Conservation (phyloP, 2,113 vertebrate species). For the Nicator chloris region DNA sequence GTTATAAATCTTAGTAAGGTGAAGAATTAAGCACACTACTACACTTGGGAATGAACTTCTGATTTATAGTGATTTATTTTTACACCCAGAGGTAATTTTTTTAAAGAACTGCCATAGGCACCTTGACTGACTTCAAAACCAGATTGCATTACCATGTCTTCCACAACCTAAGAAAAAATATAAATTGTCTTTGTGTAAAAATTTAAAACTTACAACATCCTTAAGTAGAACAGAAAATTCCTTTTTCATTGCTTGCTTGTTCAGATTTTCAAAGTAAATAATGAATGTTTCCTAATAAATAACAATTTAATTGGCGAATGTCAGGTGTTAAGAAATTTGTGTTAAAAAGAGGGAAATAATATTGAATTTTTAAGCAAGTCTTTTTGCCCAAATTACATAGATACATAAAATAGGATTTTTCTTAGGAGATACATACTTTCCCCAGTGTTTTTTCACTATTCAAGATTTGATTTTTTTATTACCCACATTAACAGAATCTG, state of each 20-base stretch:
- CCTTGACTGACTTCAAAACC: not conserved
- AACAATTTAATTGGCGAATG: not conserved
- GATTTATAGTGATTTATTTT: not conserved
- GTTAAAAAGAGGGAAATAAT: not conserved
- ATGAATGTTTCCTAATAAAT: not conserved
- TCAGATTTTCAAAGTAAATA: not conserved
- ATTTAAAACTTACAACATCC: not conserved
- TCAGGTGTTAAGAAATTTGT: not conserved
- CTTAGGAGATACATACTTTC: not conserved
- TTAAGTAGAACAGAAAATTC: not conserved
- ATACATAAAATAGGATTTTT: not conserved
- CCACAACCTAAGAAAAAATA: not conserved
- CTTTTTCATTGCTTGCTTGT: not conserved
- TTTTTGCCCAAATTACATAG: not conserved
- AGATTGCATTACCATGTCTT: not conserved
- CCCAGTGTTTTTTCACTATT: not conserved
- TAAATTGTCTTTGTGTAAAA: not conserved
- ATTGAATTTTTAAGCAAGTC: not conserved
- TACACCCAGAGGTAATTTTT: not conserved
- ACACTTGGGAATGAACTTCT: not conserved
- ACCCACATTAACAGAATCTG: not conserved
- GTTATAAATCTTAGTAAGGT: not conserved
- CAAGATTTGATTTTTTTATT: not conserved
- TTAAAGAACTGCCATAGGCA: not conserved
- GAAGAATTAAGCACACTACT: not conserved